Percentiles rank a stretch among this genome's conserved stretches.
These are phyloP conservation scores for Nannoperca obscura DNA, from an alignment of 2,797 vertebrate genomes.

Conservation along the genomic window DNA sequence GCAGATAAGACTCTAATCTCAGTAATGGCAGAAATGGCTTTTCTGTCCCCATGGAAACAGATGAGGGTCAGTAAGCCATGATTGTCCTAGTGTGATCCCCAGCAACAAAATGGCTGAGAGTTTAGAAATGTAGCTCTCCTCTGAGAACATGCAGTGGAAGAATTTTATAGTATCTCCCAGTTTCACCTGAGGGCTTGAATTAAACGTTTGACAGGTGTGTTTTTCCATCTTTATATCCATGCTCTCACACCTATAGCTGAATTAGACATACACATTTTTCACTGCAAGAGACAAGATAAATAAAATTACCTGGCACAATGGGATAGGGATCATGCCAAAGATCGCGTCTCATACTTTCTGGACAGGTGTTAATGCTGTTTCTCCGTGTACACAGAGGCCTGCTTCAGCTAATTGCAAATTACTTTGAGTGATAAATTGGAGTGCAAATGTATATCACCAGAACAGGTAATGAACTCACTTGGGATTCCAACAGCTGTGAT, in stretches of 20 bases:
- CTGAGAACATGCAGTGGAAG: neutral
- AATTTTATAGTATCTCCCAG: conserved; percentile 6
- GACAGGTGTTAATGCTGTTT: conserved; percentile 34
- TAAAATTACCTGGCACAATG: conserved; percentile 24
- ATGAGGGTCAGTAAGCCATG: conserved; percentile 74
- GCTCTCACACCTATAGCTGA: conserved; percentile 6
- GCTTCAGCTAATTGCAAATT: conserved; percentile 44
- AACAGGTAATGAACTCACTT: conserved; percentile 36
- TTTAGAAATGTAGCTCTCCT: conserved; percentile 12
- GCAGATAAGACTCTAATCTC: conserved; percentile 81
- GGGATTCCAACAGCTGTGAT: conserved; percentile 38
- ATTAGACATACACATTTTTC: conserved; percentile 10
- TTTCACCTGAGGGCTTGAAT: conserved; percentile 7
- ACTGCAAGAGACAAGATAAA: neutral
- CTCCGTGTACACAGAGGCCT: neutral
- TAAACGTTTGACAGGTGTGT: neutral
- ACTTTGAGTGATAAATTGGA: conserved; percentile 35
- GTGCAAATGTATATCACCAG: conserved; percentile 29
- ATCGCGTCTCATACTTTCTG: neutral
- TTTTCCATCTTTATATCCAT: conserved; percentile 24
- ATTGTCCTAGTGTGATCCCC: conserved; percentile 56
- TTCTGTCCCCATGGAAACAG: conserved; percentile 77
- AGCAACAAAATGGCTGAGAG: conserved; percentile 48
- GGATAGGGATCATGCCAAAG: conserved; percentile 15
- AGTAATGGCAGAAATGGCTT: conserved; percentile 76